Conservation (phyloP, 2,888 invertebrate genomes). For the Drosophila trichaetosa region DNA sequence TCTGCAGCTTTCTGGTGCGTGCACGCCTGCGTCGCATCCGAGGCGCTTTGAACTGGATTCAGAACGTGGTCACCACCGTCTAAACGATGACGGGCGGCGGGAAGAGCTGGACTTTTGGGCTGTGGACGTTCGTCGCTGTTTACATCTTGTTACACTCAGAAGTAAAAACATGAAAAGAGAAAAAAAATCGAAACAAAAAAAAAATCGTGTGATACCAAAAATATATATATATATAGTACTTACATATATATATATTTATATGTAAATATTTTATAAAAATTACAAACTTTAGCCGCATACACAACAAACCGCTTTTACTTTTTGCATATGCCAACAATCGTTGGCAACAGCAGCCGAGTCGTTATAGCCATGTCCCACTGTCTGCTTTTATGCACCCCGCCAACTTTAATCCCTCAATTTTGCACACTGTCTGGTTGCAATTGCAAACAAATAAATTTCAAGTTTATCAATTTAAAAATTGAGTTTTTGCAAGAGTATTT, state of each 20-base stretch:
- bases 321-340: not conserved
- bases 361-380: not conserved
- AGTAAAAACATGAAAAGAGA: slow-evolving; percentile 29
- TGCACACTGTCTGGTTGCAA: not conserved
- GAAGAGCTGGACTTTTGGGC: not conserved
- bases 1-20: slow-evolving; percentile 89
- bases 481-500: not conserved
- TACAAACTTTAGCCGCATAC: slow-evolving; percentile 56
- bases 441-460: not conserved
- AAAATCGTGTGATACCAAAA: slow-evolving; percentile 69
- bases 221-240: slow-evolving; percentile 46
- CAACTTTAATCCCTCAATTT: not conserved
- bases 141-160: slow-evolving; percentile 43
- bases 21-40: slow-evolving; percentile 88
- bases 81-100: not conserved
- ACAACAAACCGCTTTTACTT: slow-evolving; percentile 17
- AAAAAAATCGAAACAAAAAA: slow-evolving; percentile 50
- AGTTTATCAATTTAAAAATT: not conserved
- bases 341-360: not conserved
- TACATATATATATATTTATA: slow-evolving; percentile 21
- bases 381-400: not conserved
- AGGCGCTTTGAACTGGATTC: slow-evolving; percentile 88
- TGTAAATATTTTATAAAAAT: slow-evolving; percentile 58
- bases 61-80: slow-evolving; percentile 76
- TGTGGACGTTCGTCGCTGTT: slow-evolving; percentile 17